Conservation (phyloP, 2,888 invertebrate species). For the Aplocera efformata region DNA sequence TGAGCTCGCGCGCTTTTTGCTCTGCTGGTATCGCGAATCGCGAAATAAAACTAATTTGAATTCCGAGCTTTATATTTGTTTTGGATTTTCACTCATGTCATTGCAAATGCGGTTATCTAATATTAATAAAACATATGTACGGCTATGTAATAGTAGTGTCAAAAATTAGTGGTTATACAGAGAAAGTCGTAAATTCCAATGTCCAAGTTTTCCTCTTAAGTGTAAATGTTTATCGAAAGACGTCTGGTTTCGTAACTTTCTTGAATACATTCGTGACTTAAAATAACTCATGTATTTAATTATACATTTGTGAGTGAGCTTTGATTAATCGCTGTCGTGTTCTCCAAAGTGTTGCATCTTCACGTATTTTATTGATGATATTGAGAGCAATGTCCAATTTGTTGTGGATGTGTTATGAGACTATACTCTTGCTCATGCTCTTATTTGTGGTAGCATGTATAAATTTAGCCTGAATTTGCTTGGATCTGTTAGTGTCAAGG, state of each 20-base stretch:
- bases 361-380: constrained; percentile 19
- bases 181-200: constrained; percentile 58
- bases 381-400: constrained; percentile 19
- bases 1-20: constrained; percentile 52
- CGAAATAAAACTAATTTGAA: constrained; percentile 58
- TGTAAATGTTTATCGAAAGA: constrained; percentile 50
- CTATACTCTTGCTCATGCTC: constrained; percentile 17
- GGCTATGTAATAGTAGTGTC: constrained; percentile 35
- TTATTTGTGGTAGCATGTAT: constrained; percentile 32
- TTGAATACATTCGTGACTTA: constrained; percentile 36
- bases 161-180: constrained; percentile 41
- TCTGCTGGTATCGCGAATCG: constrained; percentile 58
- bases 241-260: constrained; percentile 46
- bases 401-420: constrained; percentile 19
- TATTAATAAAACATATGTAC: too few species aligned
- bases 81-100: too few species aligned
- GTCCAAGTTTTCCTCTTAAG: constrained; percentile 43
- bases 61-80: constrained; percentile 15
- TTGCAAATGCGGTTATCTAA: too few species aligned
- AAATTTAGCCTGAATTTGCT: constrained; percentile 36
- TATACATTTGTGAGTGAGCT: constrained; percentile 28
- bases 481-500: constrained; percentile 61
- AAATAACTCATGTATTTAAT: constrained; percentile 30
- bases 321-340: constrained; percentile 22
- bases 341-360: constrained; percentile 5